Conservation (phyloP, 2,113 vertebrate genomes). For the Hemibagrus wyckioides region DNA sequence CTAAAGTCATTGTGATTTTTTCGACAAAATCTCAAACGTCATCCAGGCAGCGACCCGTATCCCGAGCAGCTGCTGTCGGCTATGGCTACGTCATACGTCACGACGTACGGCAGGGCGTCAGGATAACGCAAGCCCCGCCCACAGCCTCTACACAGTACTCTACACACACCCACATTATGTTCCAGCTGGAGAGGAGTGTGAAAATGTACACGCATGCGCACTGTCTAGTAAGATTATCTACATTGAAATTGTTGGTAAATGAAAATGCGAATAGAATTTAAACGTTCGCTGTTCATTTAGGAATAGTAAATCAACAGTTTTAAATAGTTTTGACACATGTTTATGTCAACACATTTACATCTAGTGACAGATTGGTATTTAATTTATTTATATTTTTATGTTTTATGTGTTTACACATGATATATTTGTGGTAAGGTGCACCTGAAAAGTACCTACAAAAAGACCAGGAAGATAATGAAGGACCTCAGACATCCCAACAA, state of each 20-base stretch:
- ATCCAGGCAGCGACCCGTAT: constrained; percentile 8
- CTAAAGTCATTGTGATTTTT: constrained; percentile 27
- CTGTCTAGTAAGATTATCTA: not conserved
- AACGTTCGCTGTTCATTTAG: not conserved
- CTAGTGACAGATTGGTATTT: not conserved
- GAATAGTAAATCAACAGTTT: not conserved
- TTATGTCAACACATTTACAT: not conserved
- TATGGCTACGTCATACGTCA: constrained; percentile 7
- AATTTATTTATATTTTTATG: not conserved
- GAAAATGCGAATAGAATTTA: not conserved
- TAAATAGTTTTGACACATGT: not conserved
- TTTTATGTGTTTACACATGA: not conserved
- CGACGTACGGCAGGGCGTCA: not conserved
- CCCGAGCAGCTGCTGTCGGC: not conserved
- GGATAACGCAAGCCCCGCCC: not conserved
- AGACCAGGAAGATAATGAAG: too few relatives aligned
- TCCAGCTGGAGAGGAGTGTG: not conserved
- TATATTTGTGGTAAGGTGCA: not conserved
- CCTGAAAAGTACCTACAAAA: not conserved
- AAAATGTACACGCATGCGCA: not conserved
- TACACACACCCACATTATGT: not conserved
- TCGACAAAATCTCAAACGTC: constrained; percentile 40
- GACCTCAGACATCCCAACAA: too few relatives aligned
- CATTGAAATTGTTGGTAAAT: not conserved
- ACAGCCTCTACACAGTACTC: not conserved